These are phyloP conservation scores for Polypterus senegalus DNA, from an alignment of 2,113 vertebrate genomes.

Conservation along the genomic window DNA sequence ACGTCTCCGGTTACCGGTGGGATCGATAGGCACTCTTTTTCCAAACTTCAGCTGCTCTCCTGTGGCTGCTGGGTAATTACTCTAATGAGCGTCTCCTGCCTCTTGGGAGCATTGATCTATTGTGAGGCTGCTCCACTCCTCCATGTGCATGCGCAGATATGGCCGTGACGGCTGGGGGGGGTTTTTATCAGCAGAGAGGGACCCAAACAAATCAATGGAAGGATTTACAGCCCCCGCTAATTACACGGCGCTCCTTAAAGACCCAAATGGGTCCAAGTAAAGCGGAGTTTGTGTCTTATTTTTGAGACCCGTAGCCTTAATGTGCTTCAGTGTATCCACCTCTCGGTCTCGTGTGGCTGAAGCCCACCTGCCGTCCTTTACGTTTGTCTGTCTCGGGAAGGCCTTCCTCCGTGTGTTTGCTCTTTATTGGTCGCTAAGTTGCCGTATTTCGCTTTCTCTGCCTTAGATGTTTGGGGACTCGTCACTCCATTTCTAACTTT, in stretches of 20 bases:
- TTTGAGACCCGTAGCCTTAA: conserved; percentile 1
- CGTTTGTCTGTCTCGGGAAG: too few species aligned
- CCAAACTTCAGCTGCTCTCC: not conserved
- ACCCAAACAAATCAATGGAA: conserved; percentile 2
- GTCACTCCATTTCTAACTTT: too few species aligned
- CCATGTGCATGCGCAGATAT: not conserved
- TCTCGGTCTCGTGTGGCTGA: too few species aligned
- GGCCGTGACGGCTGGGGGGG: not conserved
- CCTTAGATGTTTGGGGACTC: too few species aligned
- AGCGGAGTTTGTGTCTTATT: not conserved
- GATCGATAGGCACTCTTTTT: too few species aligned
- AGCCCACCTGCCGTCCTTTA: too few species aligned
- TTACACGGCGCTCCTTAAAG: conserved; percentile 1
- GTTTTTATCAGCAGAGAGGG: not conserved
- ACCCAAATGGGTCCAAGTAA: not conserved
- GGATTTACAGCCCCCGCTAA: not conserved
- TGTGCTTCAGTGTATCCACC: too few species aligned
- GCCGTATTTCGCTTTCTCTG: too few species aligned
- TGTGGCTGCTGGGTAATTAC: conserved; percentile 6
- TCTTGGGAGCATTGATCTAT: conserved; percentile 1
- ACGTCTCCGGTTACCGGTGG: too few species aligned
- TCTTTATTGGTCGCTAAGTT: too few species aligned
- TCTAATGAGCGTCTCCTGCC: conserved; percentile 1
- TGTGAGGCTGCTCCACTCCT: not conserved
- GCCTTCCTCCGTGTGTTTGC: too few species aligned